Evolutionary conservation across 2,797 vertebrate species (phyloP).

Genomic region (Coracias cyanogaster): DNA sequence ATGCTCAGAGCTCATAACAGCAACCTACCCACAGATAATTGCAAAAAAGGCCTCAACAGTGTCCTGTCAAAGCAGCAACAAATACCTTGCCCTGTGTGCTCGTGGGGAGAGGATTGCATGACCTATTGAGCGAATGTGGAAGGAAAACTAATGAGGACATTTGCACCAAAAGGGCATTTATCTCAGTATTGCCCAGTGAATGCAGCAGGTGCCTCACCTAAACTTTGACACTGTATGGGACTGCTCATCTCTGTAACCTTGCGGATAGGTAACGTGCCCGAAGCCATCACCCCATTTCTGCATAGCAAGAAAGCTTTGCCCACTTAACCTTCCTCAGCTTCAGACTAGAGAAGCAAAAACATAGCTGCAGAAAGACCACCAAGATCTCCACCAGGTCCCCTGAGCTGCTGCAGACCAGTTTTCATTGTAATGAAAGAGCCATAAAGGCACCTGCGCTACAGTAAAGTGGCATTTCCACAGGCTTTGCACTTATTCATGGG

Average conservation of each 20-base stretch:
- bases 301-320: background rate
- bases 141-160: background rate
- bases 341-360: background rate
- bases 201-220: background rate
- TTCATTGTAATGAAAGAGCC: background rate
- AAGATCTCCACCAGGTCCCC: background rate
- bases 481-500: background rate
- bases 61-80: background rate
- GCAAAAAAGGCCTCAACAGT: background rate
- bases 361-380: background rate
- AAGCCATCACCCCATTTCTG: background rate
- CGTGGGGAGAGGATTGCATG: background rate
- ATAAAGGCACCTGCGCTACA: background rate
- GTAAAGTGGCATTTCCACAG: background rate
- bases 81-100: background rate
- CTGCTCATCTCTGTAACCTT: fast-evolving
- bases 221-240: background rate
- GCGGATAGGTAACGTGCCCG: background rate
- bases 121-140: background rate
- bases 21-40: background rate
- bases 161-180: background rate
- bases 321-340: background rate
- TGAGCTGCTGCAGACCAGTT: background rate
- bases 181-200: background rate
- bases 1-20: background rate